Evolutionary conservation across 2,888 invertebrate species (phyloP).

Genomic region (Stramonita haemastoma): DNA sequence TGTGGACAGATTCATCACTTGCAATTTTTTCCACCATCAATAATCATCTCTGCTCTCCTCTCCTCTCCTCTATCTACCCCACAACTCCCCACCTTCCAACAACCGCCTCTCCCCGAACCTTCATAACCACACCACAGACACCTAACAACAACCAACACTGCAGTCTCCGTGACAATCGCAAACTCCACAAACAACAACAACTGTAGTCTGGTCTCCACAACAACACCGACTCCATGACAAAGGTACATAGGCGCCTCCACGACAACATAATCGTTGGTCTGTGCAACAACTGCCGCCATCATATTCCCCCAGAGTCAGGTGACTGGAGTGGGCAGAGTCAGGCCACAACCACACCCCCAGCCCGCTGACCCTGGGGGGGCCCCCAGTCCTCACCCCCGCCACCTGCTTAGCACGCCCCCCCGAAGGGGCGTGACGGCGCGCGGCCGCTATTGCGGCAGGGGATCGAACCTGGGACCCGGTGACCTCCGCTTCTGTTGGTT

Average conservation of each 20-base stretch:
- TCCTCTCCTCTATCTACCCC: not conserved
- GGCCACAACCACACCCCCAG: not conserved
- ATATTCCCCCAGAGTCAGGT: slow-evolving; percentile 9
- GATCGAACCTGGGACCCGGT: not conserved
- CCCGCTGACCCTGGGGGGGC: not conserved
- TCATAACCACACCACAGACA: not conserved
- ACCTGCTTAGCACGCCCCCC: slow-evolving; percentile 2
- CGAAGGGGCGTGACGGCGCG: not conserved
- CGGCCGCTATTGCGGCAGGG: slow-evolving; percentile 3
- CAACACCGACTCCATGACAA: no score
- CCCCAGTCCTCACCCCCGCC: not conserved
- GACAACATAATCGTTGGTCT: not conserved
- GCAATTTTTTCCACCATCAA: not conserved
- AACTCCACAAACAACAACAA: no score
- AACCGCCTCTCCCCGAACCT: not conserved
- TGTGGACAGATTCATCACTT: no score
- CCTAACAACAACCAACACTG: no score
- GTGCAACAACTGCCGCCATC: not conserved
- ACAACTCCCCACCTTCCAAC: not conserved
- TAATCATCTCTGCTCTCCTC: not conserved
- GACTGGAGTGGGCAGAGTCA: slow-evolving; percentile 8
- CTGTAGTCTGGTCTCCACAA: no score
- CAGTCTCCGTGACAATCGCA: no score
- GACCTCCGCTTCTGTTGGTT: not conserved
- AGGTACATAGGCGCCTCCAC: not conserved